Percentiles rank a stretch among this genome's conserved stretches.
phyloP scores from a whole-genome alignment of 2,797 vertebrate genomes.

The Cyprinodon diabolis region DNA sequence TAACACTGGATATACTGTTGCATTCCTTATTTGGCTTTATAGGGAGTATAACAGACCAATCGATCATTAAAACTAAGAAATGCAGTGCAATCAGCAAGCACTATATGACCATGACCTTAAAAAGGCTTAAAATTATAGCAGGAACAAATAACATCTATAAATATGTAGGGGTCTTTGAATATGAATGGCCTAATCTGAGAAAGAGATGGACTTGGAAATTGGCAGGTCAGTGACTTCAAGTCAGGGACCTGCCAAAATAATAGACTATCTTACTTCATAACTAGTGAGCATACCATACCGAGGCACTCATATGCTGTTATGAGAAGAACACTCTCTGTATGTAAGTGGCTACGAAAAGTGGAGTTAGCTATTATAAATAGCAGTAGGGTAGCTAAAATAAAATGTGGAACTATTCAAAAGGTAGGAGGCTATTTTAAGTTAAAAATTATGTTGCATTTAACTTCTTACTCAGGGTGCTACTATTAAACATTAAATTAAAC shows the following conservation, averaged over 20 bases:
- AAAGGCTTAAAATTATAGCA: background rate
- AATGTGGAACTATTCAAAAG: no score
- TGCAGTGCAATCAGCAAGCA: background rate
- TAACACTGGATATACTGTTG: background rate
- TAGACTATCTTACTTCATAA: background rate
- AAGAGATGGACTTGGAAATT: background rate
- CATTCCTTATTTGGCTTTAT: conserved; percentile 46
- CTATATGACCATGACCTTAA: background rate
- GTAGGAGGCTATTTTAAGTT: no score
- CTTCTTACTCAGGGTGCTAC: no score
- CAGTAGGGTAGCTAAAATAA: no score
- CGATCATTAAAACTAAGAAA: background rate
- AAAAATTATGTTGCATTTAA: no score
- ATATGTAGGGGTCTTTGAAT: background rate
- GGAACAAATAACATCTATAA: no score
- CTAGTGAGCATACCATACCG: background rate
- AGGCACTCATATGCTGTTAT: background rate
- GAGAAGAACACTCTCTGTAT: no score
- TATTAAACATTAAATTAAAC: no score
- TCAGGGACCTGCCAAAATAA: background rate
- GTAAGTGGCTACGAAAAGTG: no score
- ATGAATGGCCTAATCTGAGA: background rate
- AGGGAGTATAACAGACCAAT: background rate
- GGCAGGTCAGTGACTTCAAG: background rate
- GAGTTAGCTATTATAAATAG: no score